Base-by-base conservation (phyloP, 1,140 invertebrate species). In the Pseudomyrmex dendroicus region DNA sequence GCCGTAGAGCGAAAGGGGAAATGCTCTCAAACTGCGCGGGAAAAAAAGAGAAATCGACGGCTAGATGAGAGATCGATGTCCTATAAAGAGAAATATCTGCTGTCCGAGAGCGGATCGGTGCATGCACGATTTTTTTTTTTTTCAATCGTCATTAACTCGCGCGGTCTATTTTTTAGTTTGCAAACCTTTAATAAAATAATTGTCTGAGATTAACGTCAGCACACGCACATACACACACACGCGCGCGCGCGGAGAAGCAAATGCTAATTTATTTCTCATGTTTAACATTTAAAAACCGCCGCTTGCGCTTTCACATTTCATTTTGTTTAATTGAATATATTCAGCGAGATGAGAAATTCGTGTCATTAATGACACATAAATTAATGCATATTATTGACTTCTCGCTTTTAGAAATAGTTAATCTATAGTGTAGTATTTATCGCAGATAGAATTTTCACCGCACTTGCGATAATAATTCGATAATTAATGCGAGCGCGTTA, bases 31-130 rank as follows among this genome's bases (percentile, higher is more conserved):
- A 88, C 86, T 88, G 86, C 61, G 83, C 77, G 86, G 86, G 35
- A 87, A 88, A 87, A 88, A 87, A 88, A 88, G 86, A 85, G 86
- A 88, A 88, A 88, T 88, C 86, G 86, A 85, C 86, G 86, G 59
- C 86, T 78, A 88, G 86, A 88, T 85, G 86, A 74, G 86, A 87
- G 86, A 88, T 88, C 86, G 86, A 88, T 88, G 86, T 88, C 77
- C 86, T 87, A 85, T 88, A 88, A 87, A 88, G 86, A 88, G 86
- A 88, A 88, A 87, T 88, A 87, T 88, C 83, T 73, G 83, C 72
- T 46, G 35, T 59, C 59, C 86, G 86, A 87, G 76, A 87, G 66
- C n/a, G 50, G 17, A 12, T 44, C 50, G 48, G 68, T 73, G 73
- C 68, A 56, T 2, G 50, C 17, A 22, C 35, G 63, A 17, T 68